phyloP scores from a whole-genome alignment of 2,888 invertebrate species.

The Tachina grossa region DNA sequence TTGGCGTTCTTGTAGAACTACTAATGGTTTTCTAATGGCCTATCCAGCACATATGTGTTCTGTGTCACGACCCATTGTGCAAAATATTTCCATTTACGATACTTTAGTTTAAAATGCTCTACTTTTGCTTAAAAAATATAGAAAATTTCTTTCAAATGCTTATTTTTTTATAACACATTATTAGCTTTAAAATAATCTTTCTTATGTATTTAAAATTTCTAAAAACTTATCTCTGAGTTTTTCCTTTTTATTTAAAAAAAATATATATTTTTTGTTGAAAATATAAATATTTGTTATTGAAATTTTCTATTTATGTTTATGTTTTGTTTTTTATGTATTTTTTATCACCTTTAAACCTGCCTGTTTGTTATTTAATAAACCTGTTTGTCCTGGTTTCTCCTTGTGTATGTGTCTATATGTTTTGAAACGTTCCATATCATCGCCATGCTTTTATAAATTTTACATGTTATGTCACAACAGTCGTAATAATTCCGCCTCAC shows the following conservation, averaged over 20 bases:
- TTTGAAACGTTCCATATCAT: constrained; percentile 36
- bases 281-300: constrained; percentile 6
- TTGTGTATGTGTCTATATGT: constrained; percentile 44
- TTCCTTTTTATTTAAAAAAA: constrained; percentile 17
- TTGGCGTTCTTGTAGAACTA: constrained; percentile 63
- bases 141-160: background rate
- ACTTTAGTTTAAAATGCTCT: constrained; percentile 78
- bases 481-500: constrained; percentile 86
- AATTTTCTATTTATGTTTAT: constrained; percentile 8
- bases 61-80: constrained; percentile 70
- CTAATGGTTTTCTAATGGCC: constrained; percentile 59
- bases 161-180: background rate
- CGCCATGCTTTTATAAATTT: constrained; percentile 66
- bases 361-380: constrained; percentile 65
- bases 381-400: constrained; percentile 50
- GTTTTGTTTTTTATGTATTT: background rate
- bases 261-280: constrained; percentile 18
- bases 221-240: background rate
- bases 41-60: constrained; percentile 73
- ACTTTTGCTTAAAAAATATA: background rate
- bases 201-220: background rate
- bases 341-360: constrained; percentile 46
- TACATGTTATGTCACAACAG: constrained; percentile 75
- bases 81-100: constrained; percentile 77
- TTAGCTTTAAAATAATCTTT: background rate